These are phyloP conservation scores for Xanthorhoe designata DNA, from an alignment of 2,888 invertebrate species.

Conservation along the genomic window DNA sequence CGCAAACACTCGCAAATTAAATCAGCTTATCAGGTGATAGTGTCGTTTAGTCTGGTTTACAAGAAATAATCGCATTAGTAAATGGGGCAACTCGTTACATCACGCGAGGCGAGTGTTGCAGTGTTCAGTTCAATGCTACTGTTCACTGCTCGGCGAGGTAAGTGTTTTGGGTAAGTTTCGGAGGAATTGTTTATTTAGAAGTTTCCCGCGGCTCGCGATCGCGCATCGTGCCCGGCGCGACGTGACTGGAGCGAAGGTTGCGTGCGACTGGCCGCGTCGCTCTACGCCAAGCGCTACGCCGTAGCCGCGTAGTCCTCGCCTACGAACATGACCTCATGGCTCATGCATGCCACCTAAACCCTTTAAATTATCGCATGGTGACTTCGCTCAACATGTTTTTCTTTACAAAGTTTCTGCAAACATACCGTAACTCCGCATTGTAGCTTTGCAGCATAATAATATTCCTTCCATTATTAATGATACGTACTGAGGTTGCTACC, in stretches of 20 bases:
- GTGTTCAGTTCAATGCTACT: conserved; percentile 8
- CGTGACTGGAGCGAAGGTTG: conserved; percentile 49
- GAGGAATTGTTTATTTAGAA: conserved; percentile 50
- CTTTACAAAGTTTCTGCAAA: conserved; percentile 18
- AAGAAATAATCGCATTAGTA: conserved; percentile 69
- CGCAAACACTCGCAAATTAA: conserved; percentile 46
- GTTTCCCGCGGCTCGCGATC: conserved; percentile 49
- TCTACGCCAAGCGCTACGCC: conserved; percentile 43
- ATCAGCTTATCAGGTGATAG: conserved; percentile 51
- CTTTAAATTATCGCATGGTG: conserved; percentile 38
- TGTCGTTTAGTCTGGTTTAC: conserved; percentile 51
- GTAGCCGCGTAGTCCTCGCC: conserved; percentile 36
- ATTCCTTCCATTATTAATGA: conserved; percentile 1
- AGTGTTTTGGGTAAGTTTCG: conserved; percentile 19
- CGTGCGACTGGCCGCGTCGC: conserved; percentile 48
- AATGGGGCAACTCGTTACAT: conserved; percentile 68
- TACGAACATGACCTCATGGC: conserved; percentile 32
- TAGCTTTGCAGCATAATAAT: conserved; percentile 2
- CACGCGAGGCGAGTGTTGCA: conserved; percentile 49
- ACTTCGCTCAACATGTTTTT: conserved; percentile 28
- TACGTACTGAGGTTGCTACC: not conserved
- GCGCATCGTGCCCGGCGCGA: conserved; percentile 46
- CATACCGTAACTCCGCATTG: conserved; percentile 13
- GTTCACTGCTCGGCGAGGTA: conserved; percentile 15
- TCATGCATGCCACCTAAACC: conserved; percentile 28